phyloP scores from a whole-genome alignment of 64 coral and sea anemone species.

The Catalaphyllia jardinei region DNA sequence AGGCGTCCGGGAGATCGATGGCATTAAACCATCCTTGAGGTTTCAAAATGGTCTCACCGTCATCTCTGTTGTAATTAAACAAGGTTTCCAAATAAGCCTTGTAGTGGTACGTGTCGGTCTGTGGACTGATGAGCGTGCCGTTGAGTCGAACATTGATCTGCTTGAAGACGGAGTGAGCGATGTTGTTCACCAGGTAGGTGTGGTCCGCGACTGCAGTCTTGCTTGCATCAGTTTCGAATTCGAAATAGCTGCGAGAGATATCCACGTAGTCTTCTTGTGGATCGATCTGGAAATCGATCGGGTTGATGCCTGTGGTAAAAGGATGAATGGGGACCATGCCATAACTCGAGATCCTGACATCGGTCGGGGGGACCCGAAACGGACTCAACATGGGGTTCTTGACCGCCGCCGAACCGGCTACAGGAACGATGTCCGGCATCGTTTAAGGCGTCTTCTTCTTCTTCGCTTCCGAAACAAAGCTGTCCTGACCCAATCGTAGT shows the following conservation, averaged over 20 bases:
- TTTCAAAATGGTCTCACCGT: no score
- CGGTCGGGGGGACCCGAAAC: slow-evolving; percentile 1
- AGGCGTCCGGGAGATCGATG: no score
- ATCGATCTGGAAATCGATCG: no score
- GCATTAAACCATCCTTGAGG: no score
- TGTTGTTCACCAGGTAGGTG: background rate
- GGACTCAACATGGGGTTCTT: no score
- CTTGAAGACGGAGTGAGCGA: background rate
- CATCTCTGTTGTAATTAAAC: no score
- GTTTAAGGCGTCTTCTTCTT: no score
- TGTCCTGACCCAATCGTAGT: background rate
- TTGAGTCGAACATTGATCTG: slow-evolving; percentile 23
- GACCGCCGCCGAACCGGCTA: background rate
- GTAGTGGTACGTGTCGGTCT: slow-evolving; percentile 41
- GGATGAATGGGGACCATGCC: background rate
- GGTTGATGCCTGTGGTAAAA: no score
- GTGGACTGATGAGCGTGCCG: slow-evolving; percentile 23
- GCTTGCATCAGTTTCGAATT: background rate
- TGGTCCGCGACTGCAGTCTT: background rate
- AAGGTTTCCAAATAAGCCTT: no score
- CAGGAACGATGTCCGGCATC: no score
- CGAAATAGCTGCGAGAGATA: slow-evolving; percentile 26
- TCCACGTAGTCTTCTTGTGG: background rate
- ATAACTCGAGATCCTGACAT: background rate
- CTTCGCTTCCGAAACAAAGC: no score